Evolutionary conservation across 2,888 invertebrate genomes (phyloP), one percentile per base, ranked within the genome.

Genomic region (Pomacea canaliculata): DNA sequence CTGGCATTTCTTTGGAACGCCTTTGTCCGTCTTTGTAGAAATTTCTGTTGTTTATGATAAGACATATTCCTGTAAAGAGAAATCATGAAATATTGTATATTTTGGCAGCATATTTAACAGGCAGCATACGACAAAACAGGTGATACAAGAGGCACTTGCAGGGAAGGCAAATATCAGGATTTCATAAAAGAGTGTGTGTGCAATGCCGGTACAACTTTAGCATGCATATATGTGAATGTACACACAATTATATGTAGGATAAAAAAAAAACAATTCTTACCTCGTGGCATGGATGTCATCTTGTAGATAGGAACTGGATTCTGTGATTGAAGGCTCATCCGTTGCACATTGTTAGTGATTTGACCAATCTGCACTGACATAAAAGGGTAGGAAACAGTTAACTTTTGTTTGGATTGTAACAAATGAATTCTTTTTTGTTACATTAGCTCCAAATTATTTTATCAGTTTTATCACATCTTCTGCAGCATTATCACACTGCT

Each of bases 11-110:
- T 67, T 82, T 83, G 48, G 82, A 79, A 27, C 74, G 59, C 0
- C 84, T 56, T 56, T 2, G 51, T 56, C 7, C 8, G 51, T 79
- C 72, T n/a, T 85, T 79, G 62, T 74, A 71, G 70, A 89, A 89
- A 19, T 82, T 70, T 59, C 77, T 78, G 79, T 88, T 89, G 81
- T 88, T 88, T 71, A 89, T 85, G 19, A 89, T 87, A 7, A 89
- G 66, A 79, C 87, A 87, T 27, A 84, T 77, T 46, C 88, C 88
- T 86, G 77, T 10, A 80, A 70, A 63, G 63, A 63, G 27, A 63
- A 12, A 18, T 19, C 7, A 19, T 19, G 19, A 63, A 63, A 10
- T 56, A 10, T 56, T 4, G n/a, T 56, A 56, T 16, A 56, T 56
- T 56, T 56, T 56, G 56, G 27, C 67, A 68, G 68, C 10, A 13